A percentile compares a stretch with the other conserved stretches of the same genome.
phyloP scores from a whole-genome alignment of 2,888 invertebrate genomes.

The Philereme transversata region DNA sequence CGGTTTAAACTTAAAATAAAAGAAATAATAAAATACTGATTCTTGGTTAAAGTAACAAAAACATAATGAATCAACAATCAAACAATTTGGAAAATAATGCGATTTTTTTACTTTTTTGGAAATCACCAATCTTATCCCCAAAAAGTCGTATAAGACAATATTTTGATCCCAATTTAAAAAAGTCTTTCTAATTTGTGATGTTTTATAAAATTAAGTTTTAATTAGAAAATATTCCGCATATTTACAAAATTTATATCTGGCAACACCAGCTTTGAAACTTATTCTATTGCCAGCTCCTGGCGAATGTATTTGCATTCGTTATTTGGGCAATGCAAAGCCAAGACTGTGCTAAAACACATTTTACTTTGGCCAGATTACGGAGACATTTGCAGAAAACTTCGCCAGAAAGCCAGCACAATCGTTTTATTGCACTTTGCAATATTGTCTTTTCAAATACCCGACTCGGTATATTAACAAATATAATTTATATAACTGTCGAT shows the following conservation, averaged over 20 bases:
- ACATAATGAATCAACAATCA: background rate
- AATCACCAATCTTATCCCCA: background rate
- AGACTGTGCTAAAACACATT: background rate
- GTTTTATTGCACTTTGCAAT: slow-evolving; percentile 63
- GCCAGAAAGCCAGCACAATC: slow-evolving; percentile 45
- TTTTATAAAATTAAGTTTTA: slow-evolving; percentile 2
- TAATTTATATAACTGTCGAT: background rate
- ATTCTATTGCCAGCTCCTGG: slow-evolving; percentile 40
- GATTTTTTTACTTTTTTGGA: background rate
- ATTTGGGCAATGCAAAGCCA: background rate
- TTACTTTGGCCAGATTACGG: background rate
- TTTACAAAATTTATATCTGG: slow-evolving; percentile 44
- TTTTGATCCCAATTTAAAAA: background rate
- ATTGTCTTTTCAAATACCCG: slow-evolving; percentile 55
- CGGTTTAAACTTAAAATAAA: slow-evolving; percentile 13
- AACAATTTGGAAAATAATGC: background rate
- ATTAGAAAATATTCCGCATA: slow-evolving; percentile 37
- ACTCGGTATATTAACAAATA: slow-evolving; percentile 9
- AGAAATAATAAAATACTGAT: slow-evolving; percentile 28
- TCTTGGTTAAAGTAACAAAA: slow-evolving; percentile 11
- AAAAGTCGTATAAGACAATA: background rate
- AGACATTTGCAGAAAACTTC: background rate
- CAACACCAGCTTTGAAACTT: slow-evolving; percentile 41
- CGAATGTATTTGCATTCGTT: background rate
- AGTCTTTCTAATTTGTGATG: slow-evolving; percentile 21